Conservation (phyloP, 2,888 invertebrate genomes). For the Eupsilia transversa region DNA sequence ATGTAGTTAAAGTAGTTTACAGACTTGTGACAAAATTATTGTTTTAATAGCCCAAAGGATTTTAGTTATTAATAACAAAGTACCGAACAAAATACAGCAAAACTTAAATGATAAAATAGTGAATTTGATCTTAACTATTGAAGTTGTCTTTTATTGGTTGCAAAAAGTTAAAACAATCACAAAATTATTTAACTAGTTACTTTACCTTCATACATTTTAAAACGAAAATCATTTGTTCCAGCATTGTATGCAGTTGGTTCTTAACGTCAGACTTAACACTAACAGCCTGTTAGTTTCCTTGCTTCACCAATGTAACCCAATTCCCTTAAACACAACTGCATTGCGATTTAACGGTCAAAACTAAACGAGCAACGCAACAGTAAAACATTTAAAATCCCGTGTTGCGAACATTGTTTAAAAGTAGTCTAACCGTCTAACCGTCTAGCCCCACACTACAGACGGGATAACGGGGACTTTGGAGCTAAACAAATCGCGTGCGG, state of each 20-base stretch:
- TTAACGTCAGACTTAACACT: not conserved
- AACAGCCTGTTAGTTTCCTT: not conserved
- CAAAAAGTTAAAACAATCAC: not conserved
- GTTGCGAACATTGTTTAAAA: conserved; percentile 54
- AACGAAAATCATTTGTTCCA: not conserved
- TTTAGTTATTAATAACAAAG: too few species aligned
- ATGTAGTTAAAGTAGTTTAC: too few species aligned
- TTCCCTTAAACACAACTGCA: conserved; percentile 30
- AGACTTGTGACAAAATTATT: too few species aligned
- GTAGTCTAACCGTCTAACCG: conserved; percentile 36
- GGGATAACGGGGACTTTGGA: conserved; percentile 48
- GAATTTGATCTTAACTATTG: too few species aligned
- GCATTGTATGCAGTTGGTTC: not conserved
- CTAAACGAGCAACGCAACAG: conserved; percentile 16
- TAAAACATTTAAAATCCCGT: conserved; percentile 55
- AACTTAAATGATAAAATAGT: too few species aligned
- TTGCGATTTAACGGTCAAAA: conserved; percentile 23
- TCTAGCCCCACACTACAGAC: conserved; percentile 35
- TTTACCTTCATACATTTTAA: not conserved
- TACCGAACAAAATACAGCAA: too few species aligned
- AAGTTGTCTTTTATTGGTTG: not conserved
- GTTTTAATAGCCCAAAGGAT: too few species aligned
- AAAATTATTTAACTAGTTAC: not conserved
- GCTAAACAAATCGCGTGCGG: conserved; percentile 60
- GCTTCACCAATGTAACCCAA: not conserved